These are phyloP conservation scores for Fringilla coelebs DNA, from an alignment of 2,797 vertebrate genomes.

Conservation along the genomic window DNA sequence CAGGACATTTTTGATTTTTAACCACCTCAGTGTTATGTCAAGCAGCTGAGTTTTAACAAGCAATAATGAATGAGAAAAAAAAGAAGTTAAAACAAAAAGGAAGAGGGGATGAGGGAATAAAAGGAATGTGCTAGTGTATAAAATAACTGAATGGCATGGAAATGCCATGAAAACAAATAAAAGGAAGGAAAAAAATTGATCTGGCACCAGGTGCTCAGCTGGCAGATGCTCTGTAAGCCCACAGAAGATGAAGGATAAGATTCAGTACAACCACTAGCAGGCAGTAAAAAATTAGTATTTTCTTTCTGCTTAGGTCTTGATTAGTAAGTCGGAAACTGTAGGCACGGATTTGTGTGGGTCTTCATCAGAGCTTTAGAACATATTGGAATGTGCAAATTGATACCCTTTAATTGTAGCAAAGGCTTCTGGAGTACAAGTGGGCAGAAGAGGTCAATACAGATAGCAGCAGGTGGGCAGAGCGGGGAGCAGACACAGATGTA, in stretches of 20 bases:
- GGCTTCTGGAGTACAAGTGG: neutral
- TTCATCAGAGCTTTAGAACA: neutral
- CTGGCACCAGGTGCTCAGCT: neutral
- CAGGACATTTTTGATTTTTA: neutral
- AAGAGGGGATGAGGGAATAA: neutral
- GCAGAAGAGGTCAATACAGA: neutral
- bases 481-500: neutral
- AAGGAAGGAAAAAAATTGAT: neutral
- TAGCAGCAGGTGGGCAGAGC: neutral
- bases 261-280: slow-evolving; percentile 50
- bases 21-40: neutral
- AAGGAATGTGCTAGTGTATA: neutral
- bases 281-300: slow-evolving; percentile 48
- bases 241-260: neutral
- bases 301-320: neutral
- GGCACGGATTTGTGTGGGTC: neutral
- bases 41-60: neutral
- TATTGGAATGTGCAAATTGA: neutral
- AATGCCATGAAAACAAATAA: neutral
- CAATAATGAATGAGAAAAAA: neutral
- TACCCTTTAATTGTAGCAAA: neutral
- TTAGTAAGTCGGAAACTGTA: neutral
- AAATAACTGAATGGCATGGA: neutral
- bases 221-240: neutral
- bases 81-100: neutral